phyloP scores from a whole-genome alignment of 2,888 invertebrate species.

The Tromatobia lineatoria region DNA sequence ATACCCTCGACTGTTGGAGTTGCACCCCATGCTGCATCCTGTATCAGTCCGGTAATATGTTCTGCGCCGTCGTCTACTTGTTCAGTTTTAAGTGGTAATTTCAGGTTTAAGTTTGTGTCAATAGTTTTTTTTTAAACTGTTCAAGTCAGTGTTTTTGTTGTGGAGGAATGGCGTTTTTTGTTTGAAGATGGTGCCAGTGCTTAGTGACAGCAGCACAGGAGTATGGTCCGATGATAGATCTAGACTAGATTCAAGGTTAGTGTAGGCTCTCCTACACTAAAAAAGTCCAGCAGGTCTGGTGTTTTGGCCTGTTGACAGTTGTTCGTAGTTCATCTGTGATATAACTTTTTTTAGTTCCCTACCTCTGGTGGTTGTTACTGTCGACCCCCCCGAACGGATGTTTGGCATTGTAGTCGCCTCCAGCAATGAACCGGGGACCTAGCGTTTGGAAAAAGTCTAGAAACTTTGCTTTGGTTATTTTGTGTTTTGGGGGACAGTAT shows the following conservation, averaged over 20 bases:
- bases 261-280: slow-evolving; percentile 4
- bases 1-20: not conserved
- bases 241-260: not conserved
- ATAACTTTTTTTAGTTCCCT: slow-evolving; percentile 49
- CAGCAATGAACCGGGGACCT: too few species aligned
- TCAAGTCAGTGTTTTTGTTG: slow-evolving; percentile 39
- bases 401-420: too few species aligned
- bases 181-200: slow-evolving; percentile 55
- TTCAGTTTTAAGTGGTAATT: slow-evolving; percentile 18
- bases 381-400: too few species aligned
- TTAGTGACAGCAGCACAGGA: slow-evolving; percentile 55
- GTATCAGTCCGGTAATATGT: not conserved
- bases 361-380: slow-evolving; percentile 48
- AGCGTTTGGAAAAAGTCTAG: slow-evolving; percentile 7
- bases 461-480: too few species aligned
- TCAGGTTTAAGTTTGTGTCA: not conserved
- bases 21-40: slow-evolving; percentile 29
- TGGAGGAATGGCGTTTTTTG: slow-evolving; percentile 45
- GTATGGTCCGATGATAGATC: slow-evolving; percentile 43
- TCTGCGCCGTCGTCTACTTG: slow-evolving; percentile 1
- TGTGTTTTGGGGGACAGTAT: too few species aligned
- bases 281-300: slow-evolving; percentile 50
- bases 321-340: not conserved
- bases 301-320: slow-evolving; percentile 63
- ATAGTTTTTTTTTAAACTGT: not conserved